phyloP scores from a whole-genome alignment of 2,113 vertebrate species.

The Pygoscelis adeliae region DNA sequence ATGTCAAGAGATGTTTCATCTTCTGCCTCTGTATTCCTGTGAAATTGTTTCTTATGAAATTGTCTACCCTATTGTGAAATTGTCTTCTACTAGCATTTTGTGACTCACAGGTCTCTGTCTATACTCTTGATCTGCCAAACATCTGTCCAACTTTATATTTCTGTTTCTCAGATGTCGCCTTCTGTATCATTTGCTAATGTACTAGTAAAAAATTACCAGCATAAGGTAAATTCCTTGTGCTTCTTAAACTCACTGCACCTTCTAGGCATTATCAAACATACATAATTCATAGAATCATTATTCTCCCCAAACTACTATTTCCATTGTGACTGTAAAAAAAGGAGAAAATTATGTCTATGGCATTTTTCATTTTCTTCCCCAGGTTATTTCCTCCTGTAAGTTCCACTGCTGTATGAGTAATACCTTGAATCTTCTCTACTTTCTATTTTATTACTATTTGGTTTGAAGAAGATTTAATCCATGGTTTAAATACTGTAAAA shows the following conservation, averaged over 20 bases:
- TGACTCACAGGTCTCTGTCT: neutral
- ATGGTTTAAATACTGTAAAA: neutral
- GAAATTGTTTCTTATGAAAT: neutral
- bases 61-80: neutral
- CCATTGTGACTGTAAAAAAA: neutral
- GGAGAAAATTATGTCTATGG: neutral
- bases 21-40: neutral
- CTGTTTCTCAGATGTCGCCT: neutral
- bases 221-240: neutral
- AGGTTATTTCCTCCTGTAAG: neutral
- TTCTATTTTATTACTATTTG: neutral
- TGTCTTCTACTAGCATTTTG: neutral
- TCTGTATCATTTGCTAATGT: neutral
- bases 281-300: neutral
- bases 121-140: neutral
- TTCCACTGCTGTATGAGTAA: neutral
- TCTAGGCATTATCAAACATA: neutral
- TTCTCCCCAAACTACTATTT: neutral
- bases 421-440: neutral
- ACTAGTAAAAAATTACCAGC: neutral
- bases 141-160: neutral
- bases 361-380: neutral
- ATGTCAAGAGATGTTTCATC: neutral
- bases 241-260: neutral
- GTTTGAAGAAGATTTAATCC: neutral